Evolutionary conservation across 2,113 vertebrate species (phyloP).

Genomic region (Nerophis lumbriciformis): DNA sequence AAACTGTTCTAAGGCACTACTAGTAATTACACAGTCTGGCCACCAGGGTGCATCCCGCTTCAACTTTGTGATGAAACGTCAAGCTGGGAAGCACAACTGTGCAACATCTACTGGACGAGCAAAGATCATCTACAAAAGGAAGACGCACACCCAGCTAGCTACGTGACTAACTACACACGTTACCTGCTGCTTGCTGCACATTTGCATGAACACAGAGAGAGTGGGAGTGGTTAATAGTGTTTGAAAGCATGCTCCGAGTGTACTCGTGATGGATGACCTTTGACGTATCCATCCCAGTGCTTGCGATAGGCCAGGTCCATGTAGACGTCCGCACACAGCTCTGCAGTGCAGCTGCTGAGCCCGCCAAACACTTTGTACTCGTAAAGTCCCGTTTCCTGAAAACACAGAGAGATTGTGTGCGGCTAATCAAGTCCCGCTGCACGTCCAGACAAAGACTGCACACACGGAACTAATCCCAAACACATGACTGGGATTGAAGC

Average conservation of each 20-base stretch:
- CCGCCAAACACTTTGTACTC: constrained; percentile 85
- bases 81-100: too few species aligned
- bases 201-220: constrained; percentile 21
- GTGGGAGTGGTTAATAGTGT: neutral
- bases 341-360: constrained; percentile 69
- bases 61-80: too few species aligned
- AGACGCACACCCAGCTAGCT: neutral
- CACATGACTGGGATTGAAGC: constrained; percentile 22
- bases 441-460: constrained; percentile 2
- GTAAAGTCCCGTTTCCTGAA: constrained; percentile 82
- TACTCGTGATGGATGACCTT: constrained; percentile 68
- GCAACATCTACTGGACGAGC: too few species aligned
- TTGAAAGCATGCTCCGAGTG: neutral
- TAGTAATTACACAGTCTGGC: too few species aligned
- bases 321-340: constrained; percentile 81
- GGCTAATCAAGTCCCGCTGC: constrained; percentile 8
- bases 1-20: too few species aligned
- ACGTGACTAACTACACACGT: neutral
- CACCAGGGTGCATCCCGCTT: too few species aligned
- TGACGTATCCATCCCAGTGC: constrained; percentile 83
- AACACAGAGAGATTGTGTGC: constrained; percentile 16
- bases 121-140: too few species aligned
- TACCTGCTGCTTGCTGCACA: constrained; percentile 49
- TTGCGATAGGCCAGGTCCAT: constrained; percentile 89
- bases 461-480: constrained; percentile 27